A percentile compares a stretch with the other conserved stretches of the same genome.
Conservation (phyloP, 2,113 vertebrate genomes). For the Grantiella picta region DNA sequence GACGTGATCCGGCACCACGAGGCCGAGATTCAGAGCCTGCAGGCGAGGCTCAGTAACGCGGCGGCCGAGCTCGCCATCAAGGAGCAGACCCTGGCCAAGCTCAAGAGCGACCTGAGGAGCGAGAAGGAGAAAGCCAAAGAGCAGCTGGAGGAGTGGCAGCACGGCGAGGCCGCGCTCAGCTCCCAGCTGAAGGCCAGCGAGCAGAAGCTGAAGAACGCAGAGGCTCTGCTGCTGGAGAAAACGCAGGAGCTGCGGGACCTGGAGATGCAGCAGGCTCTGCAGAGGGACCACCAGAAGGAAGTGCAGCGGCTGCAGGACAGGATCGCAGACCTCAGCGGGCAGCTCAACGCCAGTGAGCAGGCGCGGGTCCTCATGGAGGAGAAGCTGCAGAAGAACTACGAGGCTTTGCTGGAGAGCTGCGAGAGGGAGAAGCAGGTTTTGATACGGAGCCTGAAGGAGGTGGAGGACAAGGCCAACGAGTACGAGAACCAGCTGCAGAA, state of each 20-base stretch:
- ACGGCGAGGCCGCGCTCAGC: conserved; percentile 76
- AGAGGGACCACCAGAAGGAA: conserved; percentile 86
- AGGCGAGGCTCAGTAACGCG: conserved; percentile 82
- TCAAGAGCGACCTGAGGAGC: conserved; percentile 85
- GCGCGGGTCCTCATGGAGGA: conserved; percentile 84
- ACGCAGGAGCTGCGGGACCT: conserved; percentile 87
- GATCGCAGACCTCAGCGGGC: conserved; percentile 80
- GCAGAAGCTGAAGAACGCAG: conserved; percentile 84
- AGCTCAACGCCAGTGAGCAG: conserved; percentile 83
- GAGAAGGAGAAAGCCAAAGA: conserved; percentile 86
- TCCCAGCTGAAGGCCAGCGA: conserved; percentile 88
- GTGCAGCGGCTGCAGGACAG: conserved; percentile 87
- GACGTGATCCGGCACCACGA: conserved; percentile 87
- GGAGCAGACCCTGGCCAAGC: conserved; percentile 86
- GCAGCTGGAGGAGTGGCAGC: conserved; percentile 84
- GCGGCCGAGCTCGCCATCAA: conserved; percentile 87
- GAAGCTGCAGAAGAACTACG: conserved; percentile 83
- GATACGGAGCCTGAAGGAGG: conserved; percentile 80
- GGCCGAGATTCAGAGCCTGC: conserved; percentile 85
- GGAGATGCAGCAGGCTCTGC: conserved; percentile 88
- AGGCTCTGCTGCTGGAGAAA: conserved; percentile 87
- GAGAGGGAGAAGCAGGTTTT: conserved; percentile 86
- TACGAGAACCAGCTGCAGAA: conserved; percentile 82
- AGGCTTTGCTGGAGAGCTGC: conserved; percentile 81
- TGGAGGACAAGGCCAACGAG: conserved; percentile 79